phyloP scores from a whole-genome alignment of 2,888 invertebrate species.

The Andrena minutula region DNA sequence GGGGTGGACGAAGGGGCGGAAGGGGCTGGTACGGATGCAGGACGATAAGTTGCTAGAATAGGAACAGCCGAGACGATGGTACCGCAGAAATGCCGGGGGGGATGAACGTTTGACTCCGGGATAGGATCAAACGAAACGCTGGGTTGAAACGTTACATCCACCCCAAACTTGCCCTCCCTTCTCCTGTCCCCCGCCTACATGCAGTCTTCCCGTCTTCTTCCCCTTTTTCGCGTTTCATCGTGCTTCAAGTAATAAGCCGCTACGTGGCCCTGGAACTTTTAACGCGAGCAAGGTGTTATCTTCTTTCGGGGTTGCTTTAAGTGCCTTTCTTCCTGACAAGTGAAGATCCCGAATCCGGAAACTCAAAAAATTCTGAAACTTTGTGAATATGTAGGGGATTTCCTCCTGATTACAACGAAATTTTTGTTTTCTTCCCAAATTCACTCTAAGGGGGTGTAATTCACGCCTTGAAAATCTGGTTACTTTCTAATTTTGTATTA shows the following conservation, averaged over 20 bases:
- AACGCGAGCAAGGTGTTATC: conserved; percentile 47
- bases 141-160: conserved; percentile 59
- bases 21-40: conserved; percentile 29
- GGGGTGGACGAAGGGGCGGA: conserved; percentile 15
- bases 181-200: conserved; percentile 23
- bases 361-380: too few relatives aligned
- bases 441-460: too few relatives aligned
- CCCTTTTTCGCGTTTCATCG: conserved; percentile 28
- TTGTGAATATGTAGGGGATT: too few relatives aligned
- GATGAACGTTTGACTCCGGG: conserved; percentile 59
- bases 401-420: too few relatives aligned
- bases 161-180: conserved; percentile 43
- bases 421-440: too few relatives aligned
- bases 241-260: conserved; percentile 18
- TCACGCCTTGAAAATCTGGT: too few relatives aligned
- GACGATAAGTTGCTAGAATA: conserved; percentile 48
- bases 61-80: conserved; percentile 40
- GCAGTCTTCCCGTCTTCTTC: conserved; percentile 38
- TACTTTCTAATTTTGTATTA: too few relatives aligned
- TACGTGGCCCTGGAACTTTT: conserved; percentile 37
- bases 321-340: background rate
- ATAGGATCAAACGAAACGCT: conserved; percentile 66
- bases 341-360: too few relatives aligned
- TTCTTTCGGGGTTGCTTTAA: conserved; percentile 1
- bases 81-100: conserved; percentile 41